Evolutionary conservation across 2,888 invertebrate species (phyloP), one percentile per base, ranked within the genome.

Genomic region (Stegophylla sp.): DNA sequence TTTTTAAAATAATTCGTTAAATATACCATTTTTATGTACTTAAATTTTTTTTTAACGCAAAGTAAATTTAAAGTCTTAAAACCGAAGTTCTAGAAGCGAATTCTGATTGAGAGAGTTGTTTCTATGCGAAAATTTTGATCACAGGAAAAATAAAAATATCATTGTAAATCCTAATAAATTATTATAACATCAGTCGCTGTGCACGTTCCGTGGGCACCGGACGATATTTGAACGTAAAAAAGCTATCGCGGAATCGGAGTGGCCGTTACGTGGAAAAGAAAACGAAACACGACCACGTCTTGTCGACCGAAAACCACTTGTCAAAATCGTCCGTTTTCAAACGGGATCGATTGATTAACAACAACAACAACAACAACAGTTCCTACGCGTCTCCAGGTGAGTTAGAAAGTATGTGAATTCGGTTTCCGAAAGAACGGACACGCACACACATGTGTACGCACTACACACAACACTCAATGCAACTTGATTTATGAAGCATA

Each of bases 311-410:
- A 53, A 69, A 77, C 77, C 67, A 34, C 77, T 77, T 77, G 67
- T 77, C 77, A 45, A 28, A 76, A 26, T n/a, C 41, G 23, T 53
- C 34, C 12, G 41, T 41, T 43, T n/a, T 53, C 4, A 63, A 76
- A 51, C 26, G 20, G n/a, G 28, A 77, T 48, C 77, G 20, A 67
- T 77, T 69, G 77, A 59, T 67, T 77, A 77, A 77, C 69, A 59
- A n/a, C n/a, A n/a, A n/a, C n/a, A n/a, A n/a, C n/a, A n/a, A n/a
- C n/a, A n/a, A n/a, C n/a, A n/a, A n/a, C n/a, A 69, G 64, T 51
- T 53, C 1, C 64, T 53, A 20, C 45, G 41, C 43, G 48, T 43
- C 66, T 69, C 56, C 20, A 23, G 43, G 45, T 41, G 43, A 12
- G 66, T 53, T 74, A 45, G 67, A 75, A 59, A 59, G 77, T 23